Conservation (phyloP, 2,797 vertebrate species). For the Megalops cyprinoides region DNA sequence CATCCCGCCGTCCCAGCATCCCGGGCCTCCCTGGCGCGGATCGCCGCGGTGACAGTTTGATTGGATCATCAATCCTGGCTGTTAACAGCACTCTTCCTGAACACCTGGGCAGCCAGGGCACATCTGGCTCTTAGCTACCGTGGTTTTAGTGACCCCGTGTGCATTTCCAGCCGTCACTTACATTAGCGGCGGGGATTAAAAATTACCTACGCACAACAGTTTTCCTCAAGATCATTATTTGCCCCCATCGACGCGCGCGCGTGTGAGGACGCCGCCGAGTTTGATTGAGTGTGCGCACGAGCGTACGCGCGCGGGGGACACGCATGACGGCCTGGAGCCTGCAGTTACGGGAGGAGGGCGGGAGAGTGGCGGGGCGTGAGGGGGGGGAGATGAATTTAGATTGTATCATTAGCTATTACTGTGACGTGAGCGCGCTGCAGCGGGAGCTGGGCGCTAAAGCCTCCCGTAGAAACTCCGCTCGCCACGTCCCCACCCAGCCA, state of each 20-base stretch:
- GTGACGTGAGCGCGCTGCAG: background rate
- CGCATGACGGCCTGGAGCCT: background rate
- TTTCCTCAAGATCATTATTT: slow-evolving; percentile 34
- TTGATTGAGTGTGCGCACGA: no score
- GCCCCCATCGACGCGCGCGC: background rate
- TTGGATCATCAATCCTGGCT: slow-evolving; percentile 99
- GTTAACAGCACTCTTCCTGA: slow-evolving; percentile 98
- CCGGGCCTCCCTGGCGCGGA: slow-evolving; percentile 77
- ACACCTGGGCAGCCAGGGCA: slow-evolving; percentile 97
- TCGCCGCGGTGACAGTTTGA: slow-evolving; percentile 97
- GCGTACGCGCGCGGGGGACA: background rate
- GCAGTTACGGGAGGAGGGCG: background rate
- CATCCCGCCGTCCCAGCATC: slow-evolving; percentile 29
- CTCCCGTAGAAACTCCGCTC: background rate
- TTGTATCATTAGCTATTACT: slow-evolving; percentile 2
- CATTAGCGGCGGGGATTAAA: slow-evolving; percentile 76
- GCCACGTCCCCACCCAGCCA: background rate
- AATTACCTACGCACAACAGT: slow-evolving; percentile 71
- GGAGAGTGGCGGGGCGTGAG: background rate
- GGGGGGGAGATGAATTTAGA: background rate
- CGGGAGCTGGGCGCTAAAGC: background rate
- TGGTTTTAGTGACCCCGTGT: slow-evolving; percentile 85
- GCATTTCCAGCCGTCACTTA: slow-evolving; percentile 70
- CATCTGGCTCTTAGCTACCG: slow-evolving; percentile 95
- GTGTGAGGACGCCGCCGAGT: no score